These are phyloP conservation scores for Machimus rusticus DNA, from an alignment of 2,888 invertebrate species.

Conservation along the genomic window DNA sequence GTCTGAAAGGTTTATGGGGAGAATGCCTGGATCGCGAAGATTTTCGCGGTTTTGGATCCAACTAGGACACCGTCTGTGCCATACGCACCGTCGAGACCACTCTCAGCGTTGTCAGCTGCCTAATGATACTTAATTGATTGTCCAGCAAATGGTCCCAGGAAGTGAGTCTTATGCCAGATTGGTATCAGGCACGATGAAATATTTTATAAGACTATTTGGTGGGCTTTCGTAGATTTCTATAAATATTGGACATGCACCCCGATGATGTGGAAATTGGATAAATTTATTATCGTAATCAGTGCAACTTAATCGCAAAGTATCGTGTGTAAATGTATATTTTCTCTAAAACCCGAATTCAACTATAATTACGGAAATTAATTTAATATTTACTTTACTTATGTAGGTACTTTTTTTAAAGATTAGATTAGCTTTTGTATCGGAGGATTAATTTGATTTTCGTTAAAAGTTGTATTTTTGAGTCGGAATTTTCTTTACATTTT, in stretches of 20 bases:
- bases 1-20: not conserved
- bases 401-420: too few relatives aligned
- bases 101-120: not conserved
- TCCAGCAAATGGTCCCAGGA: not conserved
- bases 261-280: not conserved
- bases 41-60: not conserved
- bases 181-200: not conserved
- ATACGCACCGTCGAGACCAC: not conserved
- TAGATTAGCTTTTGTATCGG: too few relatives aligned
- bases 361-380: too few relatives aligned
- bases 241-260: not conserved
- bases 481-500: too few relatives aligned
- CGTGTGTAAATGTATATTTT: too few relatives aligned
- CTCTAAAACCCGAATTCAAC: too few relatives aligned
- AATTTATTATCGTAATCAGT: not conserved
- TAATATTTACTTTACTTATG: too few relatives aligned
- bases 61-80: not conserved
- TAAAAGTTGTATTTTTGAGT: too few relatives aligned
- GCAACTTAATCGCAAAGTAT: not conserved
- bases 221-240: not conserved
- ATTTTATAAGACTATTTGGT: not conserved
- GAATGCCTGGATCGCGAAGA: not conserved
- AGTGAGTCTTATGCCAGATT: not conserved
- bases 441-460: too few relatives aligned
- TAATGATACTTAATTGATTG: not conserved